Evolutionary conservation across 2,888 invertebrate genomes (phyloP), one percentile per base, ranked within the genome.

Genomic region (Danaus chrysippus): DNA sequence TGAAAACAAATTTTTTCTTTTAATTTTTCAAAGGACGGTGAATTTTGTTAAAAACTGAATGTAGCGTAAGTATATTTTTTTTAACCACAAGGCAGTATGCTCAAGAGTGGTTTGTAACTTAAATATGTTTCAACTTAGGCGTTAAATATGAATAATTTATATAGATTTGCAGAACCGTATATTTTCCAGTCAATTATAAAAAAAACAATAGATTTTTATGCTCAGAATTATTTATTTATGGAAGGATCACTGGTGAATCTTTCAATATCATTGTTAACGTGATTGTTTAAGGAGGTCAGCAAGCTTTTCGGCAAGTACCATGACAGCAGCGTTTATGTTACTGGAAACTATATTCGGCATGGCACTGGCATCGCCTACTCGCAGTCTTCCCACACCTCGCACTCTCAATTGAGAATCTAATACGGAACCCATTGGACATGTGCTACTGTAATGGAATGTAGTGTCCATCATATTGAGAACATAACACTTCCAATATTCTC

Each of bases 261-360:
- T 49, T 49, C 49, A 49, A 2, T 17, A 17, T 49, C 10, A 17
- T 49, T 49, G 17, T 15, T 10, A 3, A 17, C 17, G 1, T 49
- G 15, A 17, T 10, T 49, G n/a, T 17, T 95, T 95, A 34, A 96
- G 94, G 87, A 96, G 86, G 74, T 96, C 96, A 0, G 96, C 90
- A 0, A 94, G 95, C 78, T 95, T 96, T 76, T 96, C 96, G 0
- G 93, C 96, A 43, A 96, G 93, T 95, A 96, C 96, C 43, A 96
- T 94, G 0, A 91, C 92, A 0, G 95, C 95, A 0, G 94, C 95
- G 73, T 95, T 95, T 0, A 95, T 95, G 70, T 95, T 95, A 0
- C 94, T 95, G 68, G 94, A 94, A 0, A 94, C 94, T 62, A 94
- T 79, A 63, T 92, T 93, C 0, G 95, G 95, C 94, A 95, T 95